phyloP scores from a whole-genome alignment of 2,797 vertebrate genomes.

The Schizopygopsis pylzovi region DNA sequence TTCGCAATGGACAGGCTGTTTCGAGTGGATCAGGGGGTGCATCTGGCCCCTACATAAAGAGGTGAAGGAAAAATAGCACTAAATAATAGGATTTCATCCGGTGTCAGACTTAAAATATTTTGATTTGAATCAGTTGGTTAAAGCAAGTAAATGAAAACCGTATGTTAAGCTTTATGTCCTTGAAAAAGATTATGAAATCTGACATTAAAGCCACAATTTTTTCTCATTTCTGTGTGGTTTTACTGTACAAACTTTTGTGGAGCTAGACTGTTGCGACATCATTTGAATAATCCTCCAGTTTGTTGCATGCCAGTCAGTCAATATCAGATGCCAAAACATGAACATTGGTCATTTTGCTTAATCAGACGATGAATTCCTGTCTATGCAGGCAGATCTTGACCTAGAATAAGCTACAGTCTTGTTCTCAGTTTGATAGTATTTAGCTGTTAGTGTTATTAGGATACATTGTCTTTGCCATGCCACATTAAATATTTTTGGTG shows the following conservation, averaged over 20 bases:
- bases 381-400: not conserved
- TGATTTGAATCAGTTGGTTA: not conserved
- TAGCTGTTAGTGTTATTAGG: not conserved
- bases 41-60: conserved; percentile 88
- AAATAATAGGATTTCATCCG: not conserved
- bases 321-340: not conserved
- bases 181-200: not conserved
- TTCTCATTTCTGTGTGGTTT: not conserved
- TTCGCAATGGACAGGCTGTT: conserved; percentile 75
- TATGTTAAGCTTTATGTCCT: not conserved
- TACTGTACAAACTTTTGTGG: not conserved
- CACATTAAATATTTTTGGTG: not conserved
- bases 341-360: not conserved
- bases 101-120: not conserved
- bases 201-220: not conserved
- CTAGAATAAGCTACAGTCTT: not conserved
- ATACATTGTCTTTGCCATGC: not conserved
- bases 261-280: not conserved
- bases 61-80: conserved; percentile 69
- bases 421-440: not conserved
- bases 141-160: not conserved
- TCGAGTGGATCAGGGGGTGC: conserved; percentile 71
- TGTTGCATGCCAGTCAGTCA: not conserved
- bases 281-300: not conserved
- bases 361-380: too few species aligned